Evolutionary conservation across 2,888 invertebrate species (phyloP).

Genomic region (Chrysolina americana): DNA sequence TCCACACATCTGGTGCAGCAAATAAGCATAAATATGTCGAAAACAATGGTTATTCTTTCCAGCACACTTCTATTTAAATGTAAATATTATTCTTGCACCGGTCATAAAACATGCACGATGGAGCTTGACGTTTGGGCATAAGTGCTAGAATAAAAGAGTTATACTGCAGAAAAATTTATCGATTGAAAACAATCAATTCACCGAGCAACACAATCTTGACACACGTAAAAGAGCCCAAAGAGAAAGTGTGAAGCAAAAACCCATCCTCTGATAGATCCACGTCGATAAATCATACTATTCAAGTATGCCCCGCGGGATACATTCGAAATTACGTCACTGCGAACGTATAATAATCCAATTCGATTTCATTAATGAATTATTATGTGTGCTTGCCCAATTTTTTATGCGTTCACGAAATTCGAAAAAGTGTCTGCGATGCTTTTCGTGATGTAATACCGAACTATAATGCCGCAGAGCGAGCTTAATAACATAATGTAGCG

Average conservation of each 20-base stretch:
- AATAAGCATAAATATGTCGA: conserved; percentile 46
- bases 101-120: conserved; percentile 15
- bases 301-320: conserved; percentile 27
- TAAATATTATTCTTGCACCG: conserved; percentile 25
- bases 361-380: conserved; percentile 30
- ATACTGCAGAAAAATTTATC: not conserved
- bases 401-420: not conserved
- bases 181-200: no score
- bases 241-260: conserved; percentile 18
- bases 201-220: not conserved
- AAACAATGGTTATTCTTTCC: conserved; percentile 49
- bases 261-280: not conserved
- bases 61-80: conserved; percentile 31
- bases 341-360: conserved; percentile 32
- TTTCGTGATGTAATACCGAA: conserved; percentile 2
- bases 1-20: conserved; percentile 50
- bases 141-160: not conserved
- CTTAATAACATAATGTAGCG: not conserved
- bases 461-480: not conserved
- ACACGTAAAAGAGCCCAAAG: not conserved
- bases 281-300: conserved; percentile 31
- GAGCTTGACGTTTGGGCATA: conserved; percentile 19
- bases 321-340: conserved; percentile 33
- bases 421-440: not conserved
- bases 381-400: conserved; percentile 30